Percentiles rank a stretch among this genome's conserved stretches.
These are phyloP conservation scores for Theristicus caerulescens DNA, from an alignment of 2,113 vertebrate genomes.

Conservation along the genomic window DNA sequence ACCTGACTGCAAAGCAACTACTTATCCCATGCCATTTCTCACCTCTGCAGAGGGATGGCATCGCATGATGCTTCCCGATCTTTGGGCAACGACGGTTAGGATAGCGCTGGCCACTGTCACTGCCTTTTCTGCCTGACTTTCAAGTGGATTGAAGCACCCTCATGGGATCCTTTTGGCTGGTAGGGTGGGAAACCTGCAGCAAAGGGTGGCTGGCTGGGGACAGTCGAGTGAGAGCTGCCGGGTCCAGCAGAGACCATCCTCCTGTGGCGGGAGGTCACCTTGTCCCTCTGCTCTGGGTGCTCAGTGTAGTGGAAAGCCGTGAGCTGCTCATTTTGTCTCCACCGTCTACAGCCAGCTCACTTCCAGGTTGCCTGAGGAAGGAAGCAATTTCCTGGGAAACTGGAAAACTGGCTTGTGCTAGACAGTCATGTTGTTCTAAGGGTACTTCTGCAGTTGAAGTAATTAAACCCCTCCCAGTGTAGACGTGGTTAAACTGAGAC, in stretches of 20 bases:
- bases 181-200: not conserved
- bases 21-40: not conserved
- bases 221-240: not conserved
- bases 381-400: conserved; percentile 21
- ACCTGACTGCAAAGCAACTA: not conserved
- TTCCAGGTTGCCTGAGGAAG: not conserved
- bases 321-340: not conserved
- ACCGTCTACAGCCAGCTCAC: not conserved
- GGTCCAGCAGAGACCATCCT: not conserved
- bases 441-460: conserved; percentile 12
- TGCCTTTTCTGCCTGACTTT: not conserved
- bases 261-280: not conserved
- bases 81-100: not conserved
- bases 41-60: not conserved
- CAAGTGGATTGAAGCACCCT: not conserved
- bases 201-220: not conserved
- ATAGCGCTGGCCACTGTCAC: not conserved
- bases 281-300: not conserved
- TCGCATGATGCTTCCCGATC: not conserved
- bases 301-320: rapidly evolving
- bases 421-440: not conserved
- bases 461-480: conserved; percentile 31
- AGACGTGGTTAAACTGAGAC: conserved; percentile 31
- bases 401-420: not conserved
- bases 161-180: not conserved